Evolutionary conservation across 1,140 invertebrate genomes (phyloP).

Genomic region (Grapholita molesta): DNA sequence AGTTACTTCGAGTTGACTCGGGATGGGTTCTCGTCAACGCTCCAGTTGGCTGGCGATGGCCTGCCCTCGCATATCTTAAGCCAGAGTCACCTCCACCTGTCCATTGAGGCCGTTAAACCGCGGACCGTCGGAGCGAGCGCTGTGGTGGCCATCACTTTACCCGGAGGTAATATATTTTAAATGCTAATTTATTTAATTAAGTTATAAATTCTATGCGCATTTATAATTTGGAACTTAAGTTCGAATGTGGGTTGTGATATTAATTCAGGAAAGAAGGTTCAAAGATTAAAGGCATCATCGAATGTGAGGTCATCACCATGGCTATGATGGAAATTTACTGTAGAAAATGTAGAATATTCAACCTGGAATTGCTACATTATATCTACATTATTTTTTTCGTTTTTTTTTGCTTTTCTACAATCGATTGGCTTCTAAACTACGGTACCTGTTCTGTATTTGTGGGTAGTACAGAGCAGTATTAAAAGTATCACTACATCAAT

Average conservation of each 20-base stretch:
- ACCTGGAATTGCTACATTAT: too few species aligned
- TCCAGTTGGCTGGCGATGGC: constrained; percentile 10
- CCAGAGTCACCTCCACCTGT: constrained; percentile 27
- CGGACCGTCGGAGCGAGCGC: constrained; percentile 40
- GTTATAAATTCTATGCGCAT: neutral
- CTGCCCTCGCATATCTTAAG: constrained; percentile 30
- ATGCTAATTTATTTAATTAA: neutral
- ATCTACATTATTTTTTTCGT: too few species aligned
- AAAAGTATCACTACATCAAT: too few species aligned
- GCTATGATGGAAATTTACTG: too few species aligned
- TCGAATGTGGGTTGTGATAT: neutral
- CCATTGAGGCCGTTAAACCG: constrained; percentile 38
- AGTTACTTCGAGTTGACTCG: constrained; percentile 23
- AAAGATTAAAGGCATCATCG: neutral
- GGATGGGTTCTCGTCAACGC: constrained; percentile 20
- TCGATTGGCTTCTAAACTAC: too few species aligned
- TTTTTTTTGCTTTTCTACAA: too few species aligned
- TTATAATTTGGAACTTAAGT: neutral
- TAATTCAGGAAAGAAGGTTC: neutral
- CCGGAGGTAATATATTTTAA: constrained; percentile 32
- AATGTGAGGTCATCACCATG: too few species aligned
- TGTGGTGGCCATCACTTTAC: constrained; percentile 32
- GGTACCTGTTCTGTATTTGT: too few species aligned
- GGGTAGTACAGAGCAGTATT: too few species aligned
- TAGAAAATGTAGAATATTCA: too few species aligned